Evolutionary conservation across 2,888 invertebrate species (phyloP).

Genomic region (Hyalella azteca): DNA sequence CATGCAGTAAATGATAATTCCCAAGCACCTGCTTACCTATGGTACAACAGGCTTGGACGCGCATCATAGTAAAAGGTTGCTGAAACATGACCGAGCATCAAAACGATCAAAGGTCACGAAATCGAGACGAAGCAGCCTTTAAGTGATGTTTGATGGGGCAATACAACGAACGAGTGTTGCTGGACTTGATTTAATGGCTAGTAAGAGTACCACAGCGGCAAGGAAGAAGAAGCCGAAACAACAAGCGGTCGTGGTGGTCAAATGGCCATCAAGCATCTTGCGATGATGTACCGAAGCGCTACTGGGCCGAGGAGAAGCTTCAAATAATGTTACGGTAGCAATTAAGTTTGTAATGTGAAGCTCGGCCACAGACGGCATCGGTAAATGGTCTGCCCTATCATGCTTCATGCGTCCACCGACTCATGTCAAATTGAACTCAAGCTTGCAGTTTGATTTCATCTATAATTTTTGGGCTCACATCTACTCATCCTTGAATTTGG

Average conservation of each 20-base stretch:
- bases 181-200: conserved; percentile 11
- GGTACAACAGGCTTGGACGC: too few relatives aligned
- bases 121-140: conserved; percentile 22
- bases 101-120: conserved; percentile 30
- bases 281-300: conserved; percentile 27
- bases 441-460: too few relatives aligned
- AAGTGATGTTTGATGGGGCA: conserved; percentile 32
- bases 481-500: too few relatives aligned
- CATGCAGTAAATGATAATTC: too few relatives aligned
- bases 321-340: conserved; percentile 33
- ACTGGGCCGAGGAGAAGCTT: not conserved
- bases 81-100: not conserved
- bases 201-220: not conserved
- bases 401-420: too few relatives aligned
- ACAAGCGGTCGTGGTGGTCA: conserved; percentile 26
- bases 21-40: too few relatives aligned
- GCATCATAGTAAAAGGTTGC: too few relatives aligned
- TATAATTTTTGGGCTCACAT: too few relatives aligned
- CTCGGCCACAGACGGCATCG: too few relatives aligned
- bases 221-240: not conserved
- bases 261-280: not conserved
- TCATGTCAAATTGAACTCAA: too few relatives aligned
- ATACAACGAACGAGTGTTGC: conserved; percentile 15
- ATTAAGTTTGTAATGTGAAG: conserved; percentile 15
- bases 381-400: too few relatives aligned